Evolutionary conservation across 2,113 vertebrate species (phyloP).

Genomic region (Heliornis fulica): DNA sequence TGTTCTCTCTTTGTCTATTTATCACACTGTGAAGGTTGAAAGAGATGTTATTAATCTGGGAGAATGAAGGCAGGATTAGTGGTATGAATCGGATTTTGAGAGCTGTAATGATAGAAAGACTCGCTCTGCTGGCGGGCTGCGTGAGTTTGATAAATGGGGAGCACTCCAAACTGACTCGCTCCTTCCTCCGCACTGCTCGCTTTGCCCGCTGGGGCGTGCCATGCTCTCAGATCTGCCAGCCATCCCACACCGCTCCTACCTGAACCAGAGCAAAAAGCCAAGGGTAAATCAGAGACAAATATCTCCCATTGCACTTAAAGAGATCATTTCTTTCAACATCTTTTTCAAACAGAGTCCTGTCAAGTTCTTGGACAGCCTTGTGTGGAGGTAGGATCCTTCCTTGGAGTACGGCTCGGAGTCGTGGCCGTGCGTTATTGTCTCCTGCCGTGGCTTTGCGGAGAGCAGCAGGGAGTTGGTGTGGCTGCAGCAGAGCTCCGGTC

Average conservation of each 20-base stretch:
- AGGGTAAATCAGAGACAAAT: conserved; percentile 86
- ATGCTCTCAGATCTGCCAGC: conserved; percentile 86
- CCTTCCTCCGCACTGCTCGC: conserved; percentile 82
- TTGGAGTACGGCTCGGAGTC: neutral
- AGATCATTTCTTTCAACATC: conserved; percentile 83
- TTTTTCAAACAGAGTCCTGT: conserved; percentile 74
- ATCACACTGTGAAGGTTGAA: conserved; percentile 99
- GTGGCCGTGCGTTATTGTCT: neutral
- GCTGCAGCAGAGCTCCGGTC: neutral
- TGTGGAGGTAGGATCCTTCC: conserved; percentile 53
- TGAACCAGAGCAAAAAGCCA: conserved; percentile 84
- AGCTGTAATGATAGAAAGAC: conserved; percentile 99
- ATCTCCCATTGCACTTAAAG: conserved; percentile 80
- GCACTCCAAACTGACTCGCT: conserved; percentile 88
- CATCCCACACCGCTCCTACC: conserved; percentile 81
- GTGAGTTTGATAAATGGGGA: conserved; percentile 99
- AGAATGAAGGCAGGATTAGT: conserved; percentile 99
- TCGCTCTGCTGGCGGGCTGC: conserved; percentile 99
- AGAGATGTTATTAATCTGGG: conserved; percentile 99
- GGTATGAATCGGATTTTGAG: conserved; percentile 99
- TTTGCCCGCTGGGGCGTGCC: conserved; percentile 87
- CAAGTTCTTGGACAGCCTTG: conserved; percentile 66
- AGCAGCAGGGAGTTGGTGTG: neutral
- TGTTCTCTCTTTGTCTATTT: conserved; percentile 99
- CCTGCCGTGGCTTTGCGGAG: neutral